Base-by-base conservation (phyloP, 2,113 vertebrate genomes). In the Neogobius melanostomus region DNA sequence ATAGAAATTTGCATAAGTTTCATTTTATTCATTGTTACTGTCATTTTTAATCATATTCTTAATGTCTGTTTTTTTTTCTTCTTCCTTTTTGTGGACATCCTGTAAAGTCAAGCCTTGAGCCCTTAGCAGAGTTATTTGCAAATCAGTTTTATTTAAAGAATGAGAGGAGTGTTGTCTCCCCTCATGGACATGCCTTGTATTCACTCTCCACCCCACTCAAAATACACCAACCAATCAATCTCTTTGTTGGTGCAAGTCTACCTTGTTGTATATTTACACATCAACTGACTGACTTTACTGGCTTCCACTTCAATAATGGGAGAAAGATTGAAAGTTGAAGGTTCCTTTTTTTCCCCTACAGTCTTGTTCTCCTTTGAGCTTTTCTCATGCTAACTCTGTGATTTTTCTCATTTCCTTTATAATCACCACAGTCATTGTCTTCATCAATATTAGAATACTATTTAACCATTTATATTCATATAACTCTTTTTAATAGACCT, bases 261-360 rank as follows among this genome's bases (percentile, higher is more conserved):
- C 89, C 90, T 76, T 88, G 91, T 89, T 90, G 88, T 85, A 89
- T 93, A 93, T 93, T 90, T 92, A 93, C 91, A 93, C 87, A 90
- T 88, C 85, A 85, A 82, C 81, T 80, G 79, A 91, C 85, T 84
- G 87, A 88, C 81, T 81, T 86, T 70, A 66, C 90, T 88, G 84
- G 88, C 77, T 45, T 90, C 84, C 91, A 91, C 80, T 84, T 84
- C 80, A 82, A 88, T 86, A 86, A 91, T 71, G 82, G 81, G 81
- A 85, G 87, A 84, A 91, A 80, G 82, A 81, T 88, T 86, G 76
- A 91, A 51, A 52, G 49, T 82, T 54, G 79, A 80, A 16, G 7
- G 17, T 80, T 69, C 85, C 82, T 11, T 21, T 79, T 16, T 76
- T 86, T 80, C 84, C 28, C 28, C 81, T 86, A 71, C 72, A 86